phyloP scores from a whole-genome alignment of 2,797 vertebrate species.

The Salmo trutta region DNA sequence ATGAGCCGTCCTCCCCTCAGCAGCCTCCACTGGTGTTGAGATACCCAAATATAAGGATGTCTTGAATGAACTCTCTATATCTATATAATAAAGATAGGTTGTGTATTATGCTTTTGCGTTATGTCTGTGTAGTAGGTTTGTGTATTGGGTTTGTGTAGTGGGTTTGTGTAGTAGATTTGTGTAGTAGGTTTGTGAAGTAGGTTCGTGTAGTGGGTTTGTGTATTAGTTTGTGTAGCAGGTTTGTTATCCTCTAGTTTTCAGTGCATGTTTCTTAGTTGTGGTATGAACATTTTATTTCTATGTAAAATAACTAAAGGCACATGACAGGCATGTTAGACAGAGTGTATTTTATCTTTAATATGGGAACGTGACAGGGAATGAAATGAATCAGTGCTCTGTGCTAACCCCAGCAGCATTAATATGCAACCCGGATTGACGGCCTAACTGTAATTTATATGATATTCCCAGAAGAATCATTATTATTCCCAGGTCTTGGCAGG shows the following conservation, averaged over 20 bases:
- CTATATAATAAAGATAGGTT: background rate
- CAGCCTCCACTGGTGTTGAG: too few relatives aligned
- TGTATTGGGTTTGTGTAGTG: too few relatives aligned
- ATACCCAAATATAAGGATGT: conserved; percentile 2
- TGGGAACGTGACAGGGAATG: conserved; percentile 62
- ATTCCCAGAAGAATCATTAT: conserved; percentile 78
- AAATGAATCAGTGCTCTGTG: conserved; percentile 67
- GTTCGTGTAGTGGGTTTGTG: background rate
- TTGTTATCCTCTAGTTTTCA: background rate
- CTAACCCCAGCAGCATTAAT: conserved; percentile 71
- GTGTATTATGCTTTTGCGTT: too few relatives aligned
- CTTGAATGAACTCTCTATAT: background rate
- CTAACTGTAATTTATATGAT: conserved; percentile 80
- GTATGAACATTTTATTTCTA: conserved; percentile 34
- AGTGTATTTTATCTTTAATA: conserved; percentile 53
- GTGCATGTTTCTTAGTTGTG: conserved; percentile 27
- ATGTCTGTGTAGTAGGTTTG: too few relatives aligned
- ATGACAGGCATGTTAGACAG: conserved; percentile 43
- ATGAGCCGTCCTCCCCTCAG: too few relatives aligned
- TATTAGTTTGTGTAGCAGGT: conserved; percentile 8
- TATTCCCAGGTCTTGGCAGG: conserved; percentile 72
- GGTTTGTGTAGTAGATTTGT: too few relatives aligned
- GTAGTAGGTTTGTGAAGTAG: too few relatives aligned
- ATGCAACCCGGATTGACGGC: conserved; percentile 74
- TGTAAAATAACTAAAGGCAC: conserved; percentile 46